Base-by-base conservation (phyloP, 1,140 invertebrate species). In the Euborellia annulipes region DNA sequence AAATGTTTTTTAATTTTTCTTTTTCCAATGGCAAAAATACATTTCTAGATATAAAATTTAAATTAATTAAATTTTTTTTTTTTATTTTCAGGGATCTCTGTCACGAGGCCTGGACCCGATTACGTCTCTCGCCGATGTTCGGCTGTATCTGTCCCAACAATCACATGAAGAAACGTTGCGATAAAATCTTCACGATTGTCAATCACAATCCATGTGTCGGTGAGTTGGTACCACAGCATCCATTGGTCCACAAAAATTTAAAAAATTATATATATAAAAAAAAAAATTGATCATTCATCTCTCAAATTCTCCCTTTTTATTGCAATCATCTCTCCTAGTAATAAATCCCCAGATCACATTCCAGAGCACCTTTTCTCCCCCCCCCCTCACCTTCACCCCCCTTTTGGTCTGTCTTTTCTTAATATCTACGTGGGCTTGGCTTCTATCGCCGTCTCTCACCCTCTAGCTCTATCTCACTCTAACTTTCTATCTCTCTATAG, bases 181-280 rank as follows among this genome's bases (percentile, higher is more conserved):
- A 90, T 61, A 69, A 78, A 54, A 84, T 88, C 61, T 89, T 87
- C 66, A 74, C 75, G 48, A 74, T 79, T 57, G 82, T 89, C 57
- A 87, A 90, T 70, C 81, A 87, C 65, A 89, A 90, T 69, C 84
- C 85, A 14, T 90, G 86, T 65, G 78, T 89, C 57, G 84, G 86
- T 90, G 73, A 86, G 84, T 81, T 27, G 23, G 23, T 27, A 27
- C 23, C 23, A n/a, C n/a, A 27, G 23, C n/a, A 8, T 23, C 9
- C 19, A 18, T 46, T 34, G 16, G 14, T 17, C 14, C 20, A 11
- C 11, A 4, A 27, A n/a, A 34, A 34, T 34, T 34, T 34, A n/a
- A 34, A 34, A n/a, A 9, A 34, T 9, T n/a, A 34, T 9, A 9
- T 9, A 34, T 34, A 9, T 34, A n/a, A 34, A n/a, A n/a, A 34